Evolutionary conservation across 2,888 invertebrate species (phyloP).

Genomic region (Heliconius hortense): DNA sequence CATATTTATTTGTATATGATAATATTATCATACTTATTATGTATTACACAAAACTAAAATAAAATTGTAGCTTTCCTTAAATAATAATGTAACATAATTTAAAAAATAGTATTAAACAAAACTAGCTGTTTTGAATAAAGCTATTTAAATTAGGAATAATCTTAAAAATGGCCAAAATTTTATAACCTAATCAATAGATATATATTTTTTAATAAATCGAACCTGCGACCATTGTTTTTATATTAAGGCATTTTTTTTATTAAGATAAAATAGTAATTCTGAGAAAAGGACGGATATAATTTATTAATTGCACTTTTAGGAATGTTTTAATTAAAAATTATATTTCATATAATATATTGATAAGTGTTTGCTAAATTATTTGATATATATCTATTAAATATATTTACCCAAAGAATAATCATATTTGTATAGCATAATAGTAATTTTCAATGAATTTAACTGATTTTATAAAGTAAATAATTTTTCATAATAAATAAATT

Average conservation of each 20-base stretch:
- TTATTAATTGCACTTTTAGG: slow-evolving; percentile 45
- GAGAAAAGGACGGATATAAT: slow-evolving; percentile 43
- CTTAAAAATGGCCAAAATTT: not conserved
- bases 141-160: not conserved
- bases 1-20: not conserved
- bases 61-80: not conserved
- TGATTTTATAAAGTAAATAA: not conserved
- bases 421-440: not conserved
- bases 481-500: not conserved
- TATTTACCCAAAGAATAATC: not conserved
- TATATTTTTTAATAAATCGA: slow-evolving; percentile 3
- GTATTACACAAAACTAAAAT: not conserved
- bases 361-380: not conserved
- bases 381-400: not conserved
- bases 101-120: not conserved
- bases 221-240: not conserved
- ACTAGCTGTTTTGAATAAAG: not conserved
- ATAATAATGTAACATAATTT: not conserved
- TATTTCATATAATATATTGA: not conserved
- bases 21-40: slow-evolving; percentile 5
- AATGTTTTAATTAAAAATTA: slow-evolving; percentile 39
- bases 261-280: not conserved
- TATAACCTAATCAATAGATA: too few relatives aligned
- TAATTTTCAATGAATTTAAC: not conserved
- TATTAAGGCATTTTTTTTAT: not conserved